Base-by-base conservation (phyloP, 2,797 vertebrate species). In the Simalia tracyae region DNA sequence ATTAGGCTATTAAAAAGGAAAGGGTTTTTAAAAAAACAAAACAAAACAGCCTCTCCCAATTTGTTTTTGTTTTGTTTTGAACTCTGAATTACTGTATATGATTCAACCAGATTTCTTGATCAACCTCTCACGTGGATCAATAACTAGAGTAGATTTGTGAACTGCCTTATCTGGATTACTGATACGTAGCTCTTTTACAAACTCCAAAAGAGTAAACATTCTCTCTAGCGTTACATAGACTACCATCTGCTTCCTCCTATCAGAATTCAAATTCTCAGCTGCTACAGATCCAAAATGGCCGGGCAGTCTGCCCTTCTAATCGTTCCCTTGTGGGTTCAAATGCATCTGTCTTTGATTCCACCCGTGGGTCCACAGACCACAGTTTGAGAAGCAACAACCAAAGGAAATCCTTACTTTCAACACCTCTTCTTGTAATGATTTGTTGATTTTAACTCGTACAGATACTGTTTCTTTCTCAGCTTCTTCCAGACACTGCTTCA, bases 391-490 rank as follows among this genome's bases (percentile, higher is more conserved):
- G 68, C 50, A 84, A 61, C 0, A 36, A 90, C 94, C 92, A 93
- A 92, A 95, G 92, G 94, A 96, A 95, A 92, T 90, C 92, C 93
- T 94, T 90, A 85, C 90, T 94, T 93, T 95, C 92, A 93, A 88
- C 96, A 97, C 92, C 92, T 96, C 93, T 95, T 93, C 90, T 95
- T 89, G 93, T 94, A 89, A 94, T 88, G 87, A 88, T 90, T 91
- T 95, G 92, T 95, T 96, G 92, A 95, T 96, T 97, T 96, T 96
- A 97, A 97, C 96, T 92, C 92, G 84, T 63, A 1, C 94, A 88
- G 93, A 95, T 94, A 96, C 36, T 90, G 94, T 93, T 95, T 92
- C 92, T 5, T 72, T 86, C 28, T 92, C 42, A 63, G 84, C 94
- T 95, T 93, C 95, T 96, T 95, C 95, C 96, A 95, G 94, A 84